Percentiles rank a stretch among this genome's conserved stretches.
Evolutionary conservation across 92 coral and sea anemone genomes (phyloP).

Genomic region (Phymanthus crucifer): DNA sequence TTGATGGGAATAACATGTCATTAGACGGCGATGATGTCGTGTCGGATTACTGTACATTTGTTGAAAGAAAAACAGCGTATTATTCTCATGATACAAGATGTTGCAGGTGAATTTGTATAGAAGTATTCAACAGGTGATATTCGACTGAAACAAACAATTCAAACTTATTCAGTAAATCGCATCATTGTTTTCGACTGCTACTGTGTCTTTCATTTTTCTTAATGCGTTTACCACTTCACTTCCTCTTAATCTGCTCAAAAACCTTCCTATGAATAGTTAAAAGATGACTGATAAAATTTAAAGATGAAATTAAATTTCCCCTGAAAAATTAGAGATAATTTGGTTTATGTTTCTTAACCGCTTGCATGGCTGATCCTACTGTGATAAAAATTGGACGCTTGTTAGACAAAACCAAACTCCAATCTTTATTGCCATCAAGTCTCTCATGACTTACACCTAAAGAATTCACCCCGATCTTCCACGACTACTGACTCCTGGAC

Average conservation of each 20-base stretch:
- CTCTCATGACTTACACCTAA: background rate
- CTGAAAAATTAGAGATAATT: background rate
- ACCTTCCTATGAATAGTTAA: background rate
- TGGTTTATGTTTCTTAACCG: background rate
- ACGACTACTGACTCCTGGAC: background rate
- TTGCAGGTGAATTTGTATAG: background rate
- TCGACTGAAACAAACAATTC: background rate
- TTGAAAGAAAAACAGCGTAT: background rate
- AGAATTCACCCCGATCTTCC: background rate
- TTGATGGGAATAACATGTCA: background rate
- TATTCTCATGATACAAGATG: background rate
- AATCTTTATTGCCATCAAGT: background rate
- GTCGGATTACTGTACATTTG: background rate
- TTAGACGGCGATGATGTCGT: background rate
- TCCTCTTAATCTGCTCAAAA: background rate
- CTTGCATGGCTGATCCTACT: conserved; percentile 3
- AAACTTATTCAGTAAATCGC: background rate
- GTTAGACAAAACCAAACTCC: background rate
- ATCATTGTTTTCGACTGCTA: background rate
- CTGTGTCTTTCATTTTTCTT: background rate
- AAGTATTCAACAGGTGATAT: background rate
- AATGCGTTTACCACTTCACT: background rate
- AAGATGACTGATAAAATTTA: background rate
- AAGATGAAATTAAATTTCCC: background rate
- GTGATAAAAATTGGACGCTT: conserved; percentile 5